Conservation (phyloP, 2,113 vertebrate species). For the Eidolon helvum region DNA sequence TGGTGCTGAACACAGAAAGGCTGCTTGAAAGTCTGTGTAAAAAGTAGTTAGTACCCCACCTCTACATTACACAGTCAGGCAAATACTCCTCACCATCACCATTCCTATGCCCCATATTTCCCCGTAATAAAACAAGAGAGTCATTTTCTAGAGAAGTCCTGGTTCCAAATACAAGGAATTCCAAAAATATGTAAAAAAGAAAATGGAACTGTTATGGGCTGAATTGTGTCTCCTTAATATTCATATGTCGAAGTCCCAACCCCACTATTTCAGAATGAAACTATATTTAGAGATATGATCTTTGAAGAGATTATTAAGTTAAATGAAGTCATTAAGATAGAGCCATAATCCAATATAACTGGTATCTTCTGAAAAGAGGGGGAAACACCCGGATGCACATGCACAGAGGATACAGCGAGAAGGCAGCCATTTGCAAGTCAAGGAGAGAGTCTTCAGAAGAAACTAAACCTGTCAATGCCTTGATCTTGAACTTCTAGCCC, state of each 20-base stretch:
- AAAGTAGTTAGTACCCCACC: neutral
- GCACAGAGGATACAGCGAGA: neutral
- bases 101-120: rapidly evolving
- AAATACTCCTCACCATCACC: neutral
- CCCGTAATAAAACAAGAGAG: neutral
- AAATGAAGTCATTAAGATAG: neutral
- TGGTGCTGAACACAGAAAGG: neutral
- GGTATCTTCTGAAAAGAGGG: neutral
- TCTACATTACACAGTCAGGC: neutral
- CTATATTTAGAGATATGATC: neutral
- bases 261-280: neutral
- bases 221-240: neutral
- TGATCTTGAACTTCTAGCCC: neutral
- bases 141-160: neutral
- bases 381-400: neutral
- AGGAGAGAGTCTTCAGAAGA: neutral
- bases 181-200: neutral
- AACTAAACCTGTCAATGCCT: neutral
- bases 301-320: neutral
- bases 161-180: neutral
- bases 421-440: neutral
- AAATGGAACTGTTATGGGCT: neutral
- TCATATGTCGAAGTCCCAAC: neutral
- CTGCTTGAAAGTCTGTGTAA: neutral
- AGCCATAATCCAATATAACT: neutral